Percentiles rank a stretch among this genome's conserved stretches.
Conservation (phyloP, 2,113 vertebrate genomes). For the Tupaia chinensis region DNA sequence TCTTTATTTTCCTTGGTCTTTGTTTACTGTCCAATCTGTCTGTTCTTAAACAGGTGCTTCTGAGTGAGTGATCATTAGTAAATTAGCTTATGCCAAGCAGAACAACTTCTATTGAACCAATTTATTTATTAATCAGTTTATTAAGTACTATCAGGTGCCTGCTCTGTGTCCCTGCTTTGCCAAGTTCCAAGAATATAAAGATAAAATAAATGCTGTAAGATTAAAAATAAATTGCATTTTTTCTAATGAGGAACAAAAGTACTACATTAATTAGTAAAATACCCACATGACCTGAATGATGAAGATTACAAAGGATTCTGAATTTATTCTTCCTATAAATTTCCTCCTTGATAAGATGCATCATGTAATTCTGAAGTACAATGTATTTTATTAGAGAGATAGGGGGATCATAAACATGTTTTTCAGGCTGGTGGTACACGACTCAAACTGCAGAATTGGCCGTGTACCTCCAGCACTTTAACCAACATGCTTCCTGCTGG, state of each 20-base stretch:
- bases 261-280: fast-evolving
- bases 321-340: neutral
- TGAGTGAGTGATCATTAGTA: neutral
- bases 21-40: neutral
- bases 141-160: neutral
- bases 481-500: too few relatives aligned
- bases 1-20: neutral
- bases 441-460: too few relatives aligned
- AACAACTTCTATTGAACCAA: neutral
- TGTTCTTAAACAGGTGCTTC: neutral
- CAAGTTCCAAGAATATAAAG: neutral
- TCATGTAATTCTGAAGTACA: neutral
- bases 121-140: neutral
- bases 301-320: neutral
- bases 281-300: neutral
- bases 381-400: neutral
- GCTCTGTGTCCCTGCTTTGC: neutral
- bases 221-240: fast-evolving
- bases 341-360: neutral
- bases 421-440: neutral
- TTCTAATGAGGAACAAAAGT: neutral
- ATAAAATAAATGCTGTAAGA: neutral
- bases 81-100: neutral
- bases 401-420: neutral
- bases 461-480: too few relatives aligned